Percentiles rank a stretch among this genome's conserved stretches.
Evolutionary conservation across 2,888 invertebrate species (phyloP).

Genomic region (Xestia sexstrigata): DNA sequence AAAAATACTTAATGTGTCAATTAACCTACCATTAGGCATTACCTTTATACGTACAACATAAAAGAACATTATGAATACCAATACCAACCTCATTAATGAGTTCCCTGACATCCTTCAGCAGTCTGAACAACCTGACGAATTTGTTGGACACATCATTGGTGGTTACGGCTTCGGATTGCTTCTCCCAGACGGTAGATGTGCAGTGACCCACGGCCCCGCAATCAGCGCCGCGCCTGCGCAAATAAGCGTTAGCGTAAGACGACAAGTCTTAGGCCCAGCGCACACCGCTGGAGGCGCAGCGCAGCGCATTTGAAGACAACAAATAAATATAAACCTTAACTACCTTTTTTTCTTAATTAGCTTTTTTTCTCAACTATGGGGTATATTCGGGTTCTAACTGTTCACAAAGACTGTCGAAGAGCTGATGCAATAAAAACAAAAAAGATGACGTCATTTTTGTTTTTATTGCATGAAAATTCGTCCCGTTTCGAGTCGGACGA

Average conservation of each 20-base stretch:
- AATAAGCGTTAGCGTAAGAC: neutral
- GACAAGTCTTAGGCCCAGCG: too few relatives aligned
- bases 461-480: neutral
- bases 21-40: neutral
- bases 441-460: neutral
- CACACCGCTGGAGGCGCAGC: too few relatives aligned
- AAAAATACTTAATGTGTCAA: neutral
- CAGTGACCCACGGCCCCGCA: constrained; percentile 96
- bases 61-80: neutral
- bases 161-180: constrained; percentile 91
- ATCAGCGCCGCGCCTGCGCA: constrained; percentile 92
- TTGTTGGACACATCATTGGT: constrained; percentile 94
- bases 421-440: neutral
- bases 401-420: too few relatives aligned
- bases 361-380: too few relatives aligned
- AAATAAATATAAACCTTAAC: too few relatives aligned
- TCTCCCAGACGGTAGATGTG: constrained; percentile 95
- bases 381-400: too few relatives aligned
- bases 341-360: too few relatives aligned
- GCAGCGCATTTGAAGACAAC: too few relatives aligned
- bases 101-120: constrained; percentile 85
- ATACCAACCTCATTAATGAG: constrained; percentile 83
- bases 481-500: neutral
- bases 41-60: neutral
- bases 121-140: constrained; percentile 88